Percentiles rank a stretch among this genome's conserved stretches.
These are phyloP conservation scores for Nephotettix cincticeps DNA, from an alignment of 1,140 invertebrate genomes.

Conservation along the genomic window DNA sequence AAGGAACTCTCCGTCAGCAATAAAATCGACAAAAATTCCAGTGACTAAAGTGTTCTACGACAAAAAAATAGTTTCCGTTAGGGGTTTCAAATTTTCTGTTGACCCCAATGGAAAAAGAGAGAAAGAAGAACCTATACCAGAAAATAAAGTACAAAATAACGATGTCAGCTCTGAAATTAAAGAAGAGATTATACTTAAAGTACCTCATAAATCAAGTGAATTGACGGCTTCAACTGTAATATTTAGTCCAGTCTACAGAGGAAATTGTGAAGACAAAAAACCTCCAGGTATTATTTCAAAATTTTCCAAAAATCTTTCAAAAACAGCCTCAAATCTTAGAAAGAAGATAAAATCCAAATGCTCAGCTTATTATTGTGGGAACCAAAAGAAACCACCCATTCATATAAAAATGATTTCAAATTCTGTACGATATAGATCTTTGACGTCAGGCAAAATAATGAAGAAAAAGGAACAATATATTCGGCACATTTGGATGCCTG, in stretches of 20 bases:
- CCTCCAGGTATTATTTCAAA: constrained; percentile 7
- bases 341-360: constrained; percentile 4
- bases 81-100: background rate
- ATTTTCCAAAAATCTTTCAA: constrained; percentile 1
- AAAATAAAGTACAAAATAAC: background rate
- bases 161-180: too few species aligned
- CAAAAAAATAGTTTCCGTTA: constrained; percentile 10
- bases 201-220: background rate
- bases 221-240: background rate
- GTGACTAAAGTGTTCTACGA: background rate
- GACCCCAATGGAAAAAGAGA: background rate
- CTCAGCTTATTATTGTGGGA: constrained; percentile 1
- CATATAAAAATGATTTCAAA: constrained; percentile 3
- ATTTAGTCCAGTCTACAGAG: background rate
- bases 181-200: background rate
- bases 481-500: constrained; percentile 13
- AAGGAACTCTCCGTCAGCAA: background rate
- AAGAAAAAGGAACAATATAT: constrained; percentile 1
- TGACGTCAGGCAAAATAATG: background rate
- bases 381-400: background rate
- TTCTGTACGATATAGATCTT: background rate
- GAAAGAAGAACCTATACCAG: background rate
- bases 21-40: constrained; percentile 1
- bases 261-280: background rate
- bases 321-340: background rate